phyloP scores from a whole-genome alignment of 64 coral and sea anemone genomes.

The Montipora cactus region DNA sequence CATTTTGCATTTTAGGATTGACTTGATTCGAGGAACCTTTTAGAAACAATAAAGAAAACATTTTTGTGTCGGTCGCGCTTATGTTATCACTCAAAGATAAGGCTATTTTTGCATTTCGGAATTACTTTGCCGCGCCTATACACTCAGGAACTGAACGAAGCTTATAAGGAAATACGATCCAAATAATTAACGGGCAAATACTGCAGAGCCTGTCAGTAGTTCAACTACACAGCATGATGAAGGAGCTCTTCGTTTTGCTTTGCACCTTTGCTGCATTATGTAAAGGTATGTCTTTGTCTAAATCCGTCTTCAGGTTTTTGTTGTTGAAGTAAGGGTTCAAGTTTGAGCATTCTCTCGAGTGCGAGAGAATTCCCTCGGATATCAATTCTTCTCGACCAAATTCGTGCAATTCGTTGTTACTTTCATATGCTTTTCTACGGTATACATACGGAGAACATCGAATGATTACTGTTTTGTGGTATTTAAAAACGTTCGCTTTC shows the following conservation, averaged over 20 bases:
- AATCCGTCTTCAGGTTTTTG: background rate
- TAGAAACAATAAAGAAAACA: background rate
- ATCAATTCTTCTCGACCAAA: no score
- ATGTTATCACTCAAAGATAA: background rate
- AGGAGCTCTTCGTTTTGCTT: background rate
- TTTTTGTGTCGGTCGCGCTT: background rate
- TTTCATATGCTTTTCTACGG: no score
- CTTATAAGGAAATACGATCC: background rate
- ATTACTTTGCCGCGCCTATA: background rate
- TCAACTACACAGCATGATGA: background rate
- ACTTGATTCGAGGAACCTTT: background rate
- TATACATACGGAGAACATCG: no score
- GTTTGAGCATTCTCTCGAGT: background rate
- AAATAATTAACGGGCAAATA: constrained; percentile 34
- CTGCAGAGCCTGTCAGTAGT: background rate
- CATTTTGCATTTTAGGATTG: background rate
- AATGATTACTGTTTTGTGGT: no score
- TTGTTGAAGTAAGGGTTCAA: background rate
- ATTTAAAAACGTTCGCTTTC: no score
- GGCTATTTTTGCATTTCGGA: constrained; percentile 11
- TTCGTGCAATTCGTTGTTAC: no score
- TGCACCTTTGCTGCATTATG: background rate
- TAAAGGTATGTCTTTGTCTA: constrained; percentile 9
- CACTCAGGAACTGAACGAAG: background rate
- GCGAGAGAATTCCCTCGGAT: no score